These are phyloP conservation scores for Myodes glareolus DNA, from an alignment of 2,113 vertebrate species.

Conservation along the genomic window DNA sequence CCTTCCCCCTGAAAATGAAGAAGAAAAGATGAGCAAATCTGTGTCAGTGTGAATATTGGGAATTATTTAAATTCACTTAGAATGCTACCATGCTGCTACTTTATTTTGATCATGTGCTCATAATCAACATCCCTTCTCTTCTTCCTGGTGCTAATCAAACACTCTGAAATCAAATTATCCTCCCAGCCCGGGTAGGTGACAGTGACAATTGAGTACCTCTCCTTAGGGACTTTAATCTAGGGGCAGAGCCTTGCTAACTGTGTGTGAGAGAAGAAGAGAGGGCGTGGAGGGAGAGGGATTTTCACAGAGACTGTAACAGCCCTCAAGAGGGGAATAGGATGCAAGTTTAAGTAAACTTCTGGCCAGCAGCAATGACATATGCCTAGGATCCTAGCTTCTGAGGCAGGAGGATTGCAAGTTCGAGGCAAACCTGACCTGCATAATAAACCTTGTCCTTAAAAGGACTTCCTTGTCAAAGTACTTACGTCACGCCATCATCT, in stretches of 20 bases:
- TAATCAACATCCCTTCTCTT: conserved; percentile 62
- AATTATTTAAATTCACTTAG: conserved; percentile 62
- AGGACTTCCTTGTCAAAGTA: neutral
- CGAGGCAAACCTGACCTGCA: neutral
- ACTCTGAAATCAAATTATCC: conserved; percentile 70
- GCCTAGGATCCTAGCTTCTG: neutral
- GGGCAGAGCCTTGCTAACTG: neutral
- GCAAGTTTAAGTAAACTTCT: neutral
- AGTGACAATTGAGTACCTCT: conserved; percentile 30
- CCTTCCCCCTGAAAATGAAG: neutral
- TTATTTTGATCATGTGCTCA: conserved; percentile 69
- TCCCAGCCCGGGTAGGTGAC: neutral
- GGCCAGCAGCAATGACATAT: neutral
- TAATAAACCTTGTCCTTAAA: neutral
- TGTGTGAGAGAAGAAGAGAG: neutral
- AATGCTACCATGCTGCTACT: conserved; percentile 2
- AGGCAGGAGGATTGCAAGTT: neutral
- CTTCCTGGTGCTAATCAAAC: conserved; percentile 63
- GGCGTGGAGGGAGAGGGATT: neutral
- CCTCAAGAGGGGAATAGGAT: neutral
- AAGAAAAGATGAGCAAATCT: neutral
- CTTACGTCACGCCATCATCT: neutral
- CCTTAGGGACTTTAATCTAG: conserved; percentile 36
- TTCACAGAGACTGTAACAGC: neutral
- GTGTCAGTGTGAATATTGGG: neutral